Percentiles rank a stretch among this genome's conserved stretches.
phyloP scores from a whole-genome alignment of 2,113 vertebrate genomes.

The Phrynosoma platyrhinos region DNA sequence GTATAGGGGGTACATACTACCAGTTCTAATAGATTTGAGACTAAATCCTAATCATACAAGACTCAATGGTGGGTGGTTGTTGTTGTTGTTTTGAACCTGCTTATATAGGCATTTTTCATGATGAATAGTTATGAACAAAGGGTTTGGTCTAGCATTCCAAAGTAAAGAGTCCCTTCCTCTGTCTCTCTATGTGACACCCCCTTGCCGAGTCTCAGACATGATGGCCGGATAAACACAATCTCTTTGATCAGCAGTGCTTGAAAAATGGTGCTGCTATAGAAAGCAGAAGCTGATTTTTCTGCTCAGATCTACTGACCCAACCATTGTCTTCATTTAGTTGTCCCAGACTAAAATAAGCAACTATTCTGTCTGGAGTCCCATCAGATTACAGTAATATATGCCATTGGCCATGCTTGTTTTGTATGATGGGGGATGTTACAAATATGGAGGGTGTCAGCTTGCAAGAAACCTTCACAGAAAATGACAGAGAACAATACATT shows the following conservation, averaged over 20 bases:
- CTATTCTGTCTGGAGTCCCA: neutral
- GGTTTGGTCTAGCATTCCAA: slow-evolving; percentile 47
- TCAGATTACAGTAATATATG: slow-evolving; percentile 21
- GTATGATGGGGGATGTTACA: neutral
- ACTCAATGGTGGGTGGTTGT: slow-evolving; percentile 19
- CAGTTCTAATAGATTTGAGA: slow-evolving; percentile 23
- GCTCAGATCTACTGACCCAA: slow-evolving; percentile 28
- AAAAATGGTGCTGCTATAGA: slow-evolving; percentile 50
- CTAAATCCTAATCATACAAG: slow-evolving; percentile 43
- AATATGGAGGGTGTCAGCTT: neutral
- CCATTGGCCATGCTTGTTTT: neutral
- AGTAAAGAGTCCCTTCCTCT: slow-evolving; percentile 6
- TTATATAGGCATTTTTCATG: slow-evolving; percentile 40
- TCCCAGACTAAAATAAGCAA: slow-evolving; percentile 36
- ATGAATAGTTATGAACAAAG: neutral
- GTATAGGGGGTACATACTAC: slow-evolving; percentile 33
- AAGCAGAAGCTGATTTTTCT: slow-evolving; percentile 53
- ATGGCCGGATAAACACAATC: slow-evolving; percentile 44
- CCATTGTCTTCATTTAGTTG: slow-evolving; percentile 42
- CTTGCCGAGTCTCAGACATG: neutral
- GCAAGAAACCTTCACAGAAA: neutral
- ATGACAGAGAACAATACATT: neutral
- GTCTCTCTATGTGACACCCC: neutral
- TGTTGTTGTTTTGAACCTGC: neutral
- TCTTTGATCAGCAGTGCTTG: slow-evolving; percentile 28